Base-by-base conservation (phyloP, 2,888 invertebrate species). In the Iselma pallidipennis region DNA sequence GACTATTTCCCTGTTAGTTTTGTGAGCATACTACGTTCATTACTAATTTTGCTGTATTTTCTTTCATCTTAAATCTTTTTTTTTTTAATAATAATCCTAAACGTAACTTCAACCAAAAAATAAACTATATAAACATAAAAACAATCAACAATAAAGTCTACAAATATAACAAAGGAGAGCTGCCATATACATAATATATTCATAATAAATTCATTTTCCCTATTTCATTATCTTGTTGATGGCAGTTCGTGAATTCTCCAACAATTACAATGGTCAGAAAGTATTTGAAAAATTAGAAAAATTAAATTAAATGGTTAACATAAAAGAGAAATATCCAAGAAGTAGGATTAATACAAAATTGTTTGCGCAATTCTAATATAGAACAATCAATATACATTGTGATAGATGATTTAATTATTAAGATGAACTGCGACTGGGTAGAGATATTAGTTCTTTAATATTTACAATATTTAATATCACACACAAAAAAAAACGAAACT, bases 121-220 rank as follows among this genome's bases (percentile, higher is more conserved):
- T 81, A 81, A 78, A 81, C 81, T 81, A 81, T 81, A 81, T 81
- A 81, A 81, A 81, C 80, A 81, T 81, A 80, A 81, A 81, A 81
- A 81, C 81, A 81, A 81, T 80, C 81, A 81, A 81, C 81, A 81
- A 81, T 78, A 78, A 73, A 78, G 73, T 77, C 78, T 79, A 78
- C 77, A 78, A 74, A 75, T 77, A 76, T 79, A 80, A 79, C 79
- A 80, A 74, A 75, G 76, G 74, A 72, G 73, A 71, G 75, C 77
- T 77, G 78, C 76, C 73, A 57, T 26, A n/a, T n/a, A n/a, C n/a
- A n/a, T n/a, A n/a, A n/a, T n/a, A n/a, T n/a, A n/a, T n/a, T n/a
- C n/a, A n/a, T n/a, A n/a, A n/a, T 37, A 58, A 26, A 31, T 51
- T 55, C 51, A 26, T 37, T 37, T 7, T 16, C 16, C 7, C 37